Evolutionary conservation across 2,113 vertebrate species (phyloP), one percentile per base, ranked within the genome.

Genomic region (Melanerpes aurifrons): DNA sequence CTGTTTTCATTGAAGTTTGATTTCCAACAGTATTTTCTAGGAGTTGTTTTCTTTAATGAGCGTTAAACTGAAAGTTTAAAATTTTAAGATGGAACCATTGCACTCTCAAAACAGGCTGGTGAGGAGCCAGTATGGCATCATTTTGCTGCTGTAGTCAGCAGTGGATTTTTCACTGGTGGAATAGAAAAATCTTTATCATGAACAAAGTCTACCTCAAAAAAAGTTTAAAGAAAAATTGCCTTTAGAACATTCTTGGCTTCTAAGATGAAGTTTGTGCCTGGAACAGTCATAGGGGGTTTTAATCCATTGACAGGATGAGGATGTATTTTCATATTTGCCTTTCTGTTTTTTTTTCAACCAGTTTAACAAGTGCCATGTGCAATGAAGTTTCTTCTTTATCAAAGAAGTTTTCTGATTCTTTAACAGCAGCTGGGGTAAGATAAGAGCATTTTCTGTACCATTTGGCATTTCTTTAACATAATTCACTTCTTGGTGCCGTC

Each of bases 321-420:
- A 48, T 76, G 18, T 77, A 59, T 73, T 76, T 78, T 95, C 64
- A 83, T 61, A 47, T 82, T 87, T 89, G 56, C 95, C 48, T 95
- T 47, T 79, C 95, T 84, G 8, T 68, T 7, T 85, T 50, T 78
- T 62, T 82, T 87, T 72, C 61, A 93, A 97, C 72, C 97, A 99
- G 99, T 96, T 97, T 99, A 96, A 99, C 99, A 45, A 96, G 97
- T 86, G 98, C 99, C 75, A 99, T 99, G 99, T 99, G 99, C 97
- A 99, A 98, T 91, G 99, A 99, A 97, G 99, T 99, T 82, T 97
- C 97, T 56, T 98, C 97, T 80, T 97, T 99, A 96, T 98, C 98
- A 35, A 98, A 97, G 96, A 99, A 97, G 96, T 99, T 99, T 97
- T 98, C 97, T 2, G 97, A 98, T 74, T 98, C 96, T 25, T 96